These are phyloP conservation scores for Drosophila fuyamai DNA, from an alignment of 1,140 invertebrate species.

Conservation along the genomic window DNA sequence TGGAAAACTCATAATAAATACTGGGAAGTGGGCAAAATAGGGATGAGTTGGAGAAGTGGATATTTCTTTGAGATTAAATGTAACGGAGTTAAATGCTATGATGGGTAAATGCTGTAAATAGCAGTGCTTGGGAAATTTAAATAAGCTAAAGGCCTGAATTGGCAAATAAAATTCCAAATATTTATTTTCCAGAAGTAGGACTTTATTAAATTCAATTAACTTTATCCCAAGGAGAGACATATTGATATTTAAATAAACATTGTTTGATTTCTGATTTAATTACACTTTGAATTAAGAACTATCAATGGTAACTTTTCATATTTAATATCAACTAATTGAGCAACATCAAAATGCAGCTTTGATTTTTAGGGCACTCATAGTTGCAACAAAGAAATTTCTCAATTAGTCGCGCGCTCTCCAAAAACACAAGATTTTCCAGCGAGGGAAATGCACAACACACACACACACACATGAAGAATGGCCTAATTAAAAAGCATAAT, in stretches of 20 bases:
- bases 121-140: background rate
- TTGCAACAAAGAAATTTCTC: slow-evolving; percentile 53
- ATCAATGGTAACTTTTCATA: background rate
- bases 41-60: slow-evolving; percentile 6
- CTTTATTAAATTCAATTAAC: no score
- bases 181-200: no score
- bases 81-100: slow-evolving; percentile 4
- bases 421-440: slow-evolving; percentile 21
- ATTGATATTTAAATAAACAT: background rate
- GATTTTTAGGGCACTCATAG: slow-evolving; percentile 23
- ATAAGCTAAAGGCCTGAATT: background rate
- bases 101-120: slow-evolving; percentile 1
- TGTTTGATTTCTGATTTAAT: slow-evolving; percentile 2
- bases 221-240: no score
- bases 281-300: background rate
- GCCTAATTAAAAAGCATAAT: slow-evolving; percentile 79
- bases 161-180: background rate
- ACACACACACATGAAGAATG: slow-evolving; percentile 39
- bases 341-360: slow-evolving; percentile 3
- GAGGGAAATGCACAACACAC: slow-evolving; percentile 26
- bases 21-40: background rate
- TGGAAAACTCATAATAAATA: slow-evolving; percentile 62
- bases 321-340: slow-evolving; percentile 12
- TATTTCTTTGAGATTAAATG: slow-evolving; percentile 23
- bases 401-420: slow-evolving; percentile 44